Base-by-base conservation (phyloP, 2,113 vertebrate genomes). In the Lichenostomus cassidix region DNA sequence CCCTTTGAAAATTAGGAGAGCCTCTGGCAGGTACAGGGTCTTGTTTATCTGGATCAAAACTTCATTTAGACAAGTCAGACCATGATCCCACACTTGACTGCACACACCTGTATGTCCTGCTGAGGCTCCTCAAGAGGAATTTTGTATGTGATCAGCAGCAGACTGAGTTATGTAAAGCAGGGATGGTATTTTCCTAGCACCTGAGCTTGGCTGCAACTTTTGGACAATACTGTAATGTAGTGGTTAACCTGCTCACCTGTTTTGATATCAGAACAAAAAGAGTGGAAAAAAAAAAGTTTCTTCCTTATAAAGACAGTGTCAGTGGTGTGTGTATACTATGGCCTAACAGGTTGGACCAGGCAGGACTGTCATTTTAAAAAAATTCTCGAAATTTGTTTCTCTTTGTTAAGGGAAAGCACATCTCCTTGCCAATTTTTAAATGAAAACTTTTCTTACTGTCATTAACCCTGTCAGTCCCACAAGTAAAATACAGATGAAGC, bases 381-480 rank as follows among this genome's bases (percentile, higher is more conserved):
- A 87, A 33, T 92, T 81, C 12, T 83, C 67, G 52, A 96, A 90
- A 90, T 88, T 94, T 77, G 7, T 79, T 83, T 88, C 67, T 63
- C 68, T 88, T 80, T 95, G 42, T 59, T 70, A 71, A 60, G 17
- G 22, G 67, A 50, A 94, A 82, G 24, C 44, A 67, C 39, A 27
- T 76, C 65, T 77, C 55, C 59, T 75, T 81, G 82, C 59, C 87
- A 86, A 15, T 56, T 87, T 85, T 41, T 59, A 93, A 70, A 71
- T 29, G 8, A 77, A 91, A 87, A 69, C 50, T 49, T 63, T 85
- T 70, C 9, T 63, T 59, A 52, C 27, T 87, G 35, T 58, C 31
- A 37, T 90, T 95, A 90, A 95, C 88, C 63, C 42, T 49, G 6
- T 77, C 39, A 63, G 67, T 85, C 47, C 47, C 68, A 83, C 39